Evolutionary conservation across 2,797 vertebrate genomes (phyloP).

Genomic region (Tokudaia tokunoshimensis): DNA sequence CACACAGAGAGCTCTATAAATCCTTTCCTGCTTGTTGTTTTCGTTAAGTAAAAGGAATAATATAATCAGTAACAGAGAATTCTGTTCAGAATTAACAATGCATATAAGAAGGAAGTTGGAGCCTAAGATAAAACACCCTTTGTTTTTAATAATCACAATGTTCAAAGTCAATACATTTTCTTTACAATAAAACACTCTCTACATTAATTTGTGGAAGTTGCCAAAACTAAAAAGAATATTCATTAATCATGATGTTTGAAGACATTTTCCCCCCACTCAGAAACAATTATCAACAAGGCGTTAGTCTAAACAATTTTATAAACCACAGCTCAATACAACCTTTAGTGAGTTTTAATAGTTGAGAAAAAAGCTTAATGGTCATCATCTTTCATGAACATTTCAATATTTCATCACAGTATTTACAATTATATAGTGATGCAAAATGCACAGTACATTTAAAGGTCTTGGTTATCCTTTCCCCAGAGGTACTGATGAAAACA

Average conservation of each 20-base stretch:
- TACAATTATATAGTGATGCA: constrained; percentile 91
- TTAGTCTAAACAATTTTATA: constrained; percentile 94
- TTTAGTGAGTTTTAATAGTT: constrained; percentile 88
- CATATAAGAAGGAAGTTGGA: neutral
- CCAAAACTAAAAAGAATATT: constrained; percentile 85
- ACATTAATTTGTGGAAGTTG: constrained; percentile 80
- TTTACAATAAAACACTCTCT: constrained; percentile 66
- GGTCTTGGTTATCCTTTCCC: constrained; percentile 90
- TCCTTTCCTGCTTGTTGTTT: neutral
- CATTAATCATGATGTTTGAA: constrained; percentile 90
- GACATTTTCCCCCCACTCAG: constrained; percentile 88
- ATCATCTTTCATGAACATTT: constrained; percentile 92
- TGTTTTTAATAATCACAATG: constrained; percentile 69
- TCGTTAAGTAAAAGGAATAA: neutral
- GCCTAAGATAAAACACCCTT: constrained; percentile 15
- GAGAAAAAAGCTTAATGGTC: constrained; percentile 88
- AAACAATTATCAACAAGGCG: constrained; percentile 91
- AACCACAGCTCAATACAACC: constrained; percentile 88
- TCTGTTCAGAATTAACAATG: neutral
- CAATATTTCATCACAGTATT: constrained; percentile 93
- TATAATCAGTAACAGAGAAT: neutral
- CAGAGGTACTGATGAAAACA: constrained; percentile 89
- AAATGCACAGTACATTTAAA: constrained; percentile 92
- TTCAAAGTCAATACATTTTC: constrained; percentile 56
- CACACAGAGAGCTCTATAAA: neutral